Evolutionary conservation across 2,113 vertebrate species (phyloP).

Genomic region (Misgurnus anguillicaudatus): DNA sequence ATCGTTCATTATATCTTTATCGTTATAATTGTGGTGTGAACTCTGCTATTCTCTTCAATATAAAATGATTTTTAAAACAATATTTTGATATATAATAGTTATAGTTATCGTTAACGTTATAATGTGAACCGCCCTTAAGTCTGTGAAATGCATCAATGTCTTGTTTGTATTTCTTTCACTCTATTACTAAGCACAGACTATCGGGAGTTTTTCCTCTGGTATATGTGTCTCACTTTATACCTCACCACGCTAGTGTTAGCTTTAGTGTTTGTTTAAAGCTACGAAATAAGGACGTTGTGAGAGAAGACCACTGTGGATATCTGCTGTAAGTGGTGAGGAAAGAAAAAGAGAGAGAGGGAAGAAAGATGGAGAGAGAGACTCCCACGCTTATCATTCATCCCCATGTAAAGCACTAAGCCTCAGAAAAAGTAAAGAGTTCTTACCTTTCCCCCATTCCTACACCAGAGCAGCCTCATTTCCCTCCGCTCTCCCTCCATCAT

Average conservation of each 20-base stretch:
- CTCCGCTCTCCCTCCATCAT: constrained; percentile 37
- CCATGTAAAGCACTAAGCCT: constrained; percentile 21
- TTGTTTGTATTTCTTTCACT: no score
- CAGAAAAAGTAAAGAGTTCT: constrained; percentile 26
- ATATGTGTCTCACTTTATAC: no score
- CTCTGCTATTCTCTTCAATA: no score
- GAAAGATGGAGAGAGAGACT: constrained; percentile 9
- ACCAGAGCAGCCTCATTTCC: constrained; percentile 33
- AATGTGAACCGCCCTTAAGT: no score
- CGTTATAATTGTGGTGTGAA: no score
- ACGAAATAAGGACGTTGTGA: not conserved
- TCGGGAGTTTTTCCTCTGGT: no score
- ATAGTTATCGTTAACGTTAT: no score
- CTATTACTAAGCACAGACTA: no score
- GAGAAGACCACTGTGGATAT: not conserved
- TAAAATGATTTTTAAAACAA: no score
- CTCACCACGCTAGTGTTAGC: not conserved
- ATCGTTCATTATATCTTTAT: no score
- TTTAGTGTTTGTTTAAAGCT: not conserved
- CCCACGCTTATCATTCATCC: constrained; percentile 39
- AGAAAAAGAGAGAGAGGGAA: not conserved
- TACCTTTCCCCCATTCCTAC: constrained; percentile 42
- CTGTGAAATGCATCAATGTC: no score
- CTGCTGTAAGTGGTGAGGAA: not conserved
- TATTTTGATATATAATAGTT: no score